A percentile compares a stretch with the other conserved stretches of the same genome.
These are phyloP conservation scores for Melanocharis versteri DNA, from an alignment of 2,113 vertebrate species.

Conservation along the genomic window DNA sequence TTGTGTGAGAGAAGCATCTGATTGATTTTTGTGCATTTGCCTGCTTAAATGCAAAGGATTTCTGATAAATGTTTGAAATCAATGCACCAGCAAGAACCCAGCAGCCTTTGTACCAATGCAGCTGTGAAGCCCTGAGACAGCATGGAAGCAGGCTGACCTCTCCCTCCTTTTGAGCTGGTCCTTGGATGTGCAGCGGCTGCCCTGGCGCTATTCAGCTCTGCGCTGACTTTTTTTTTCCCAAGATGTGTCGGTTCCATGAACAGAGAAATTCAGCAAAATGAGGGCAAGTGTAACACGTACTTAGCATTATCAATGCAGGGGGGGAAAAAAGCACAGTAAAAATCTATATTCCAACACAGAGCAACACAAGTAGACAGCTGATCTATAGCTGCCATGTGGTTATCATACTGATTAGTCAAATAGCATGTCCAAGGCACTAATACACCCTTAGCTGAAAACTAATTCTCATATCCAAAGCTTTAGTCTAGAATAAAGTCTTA, in stretches of 20 bases:
- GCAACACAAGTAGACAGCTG: background rate
- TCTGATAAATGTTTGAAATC: background rate
- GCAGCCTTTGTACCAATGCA: background rate
- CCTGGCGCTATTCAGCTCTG: background rate
- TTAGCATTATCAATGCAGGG: background rate
- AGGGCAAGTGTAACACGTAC: background rate
- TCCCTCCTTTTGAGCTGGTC: background rate
- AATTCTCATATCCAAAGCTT: no score
- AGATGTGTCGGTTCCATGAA: background rate
- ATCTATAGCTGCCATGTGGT: background rate
- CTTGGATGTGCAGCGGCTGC: background rate
- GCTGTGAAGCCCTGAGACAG: background rate
- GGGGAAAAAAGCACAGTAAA: background rate
- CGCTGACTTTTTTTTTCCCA: background rate
- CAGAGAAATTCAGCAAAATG: conserved; percentile 27
- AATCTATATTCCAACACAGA: background rate
- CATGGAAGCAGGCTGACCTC: background rate
- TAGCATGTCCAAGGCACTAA: background rate
- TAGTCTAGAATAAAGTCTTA: background rate
- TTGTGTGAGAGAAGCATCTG: background rate
- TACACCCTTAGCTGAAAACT: background rate
- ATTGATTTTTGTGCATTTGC: background rate
- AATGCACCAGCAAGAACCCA: background rate
- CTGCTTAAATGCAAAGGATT: background rate
- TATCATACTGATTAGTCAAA: background rate